Evolutionary conservation across 2,797 vertebrate genomes (phyloP).

Genomic region (Diglossa cyanea): DNA sequence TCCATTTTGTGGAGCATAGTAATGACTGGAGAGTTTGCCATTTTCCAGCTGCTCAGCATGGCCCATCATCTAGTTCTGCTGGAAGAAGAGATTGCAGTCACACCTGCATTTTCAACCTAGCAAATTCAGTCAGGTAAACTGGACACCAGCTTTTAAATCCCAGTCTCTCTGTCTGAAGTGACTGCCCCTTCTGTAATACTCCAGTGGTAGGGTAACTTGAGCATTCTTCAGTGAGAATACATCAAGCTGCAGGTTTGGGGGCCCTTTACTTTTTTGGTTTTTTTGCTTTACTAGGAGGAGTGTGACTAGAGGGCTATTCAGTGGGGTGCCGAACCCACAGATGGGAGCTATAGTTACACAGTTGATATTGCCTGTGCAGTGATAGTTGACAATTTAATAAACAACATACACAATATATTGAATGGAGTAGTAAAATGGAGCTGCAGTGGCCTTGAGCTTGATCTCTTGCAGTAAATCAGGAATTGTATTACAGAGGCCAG

Average conservation of each 20-base stretch:
- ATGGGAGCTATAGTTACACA: neutral
- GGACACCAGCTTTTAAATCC: neutral
- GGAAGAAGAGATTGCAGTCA: neutral
- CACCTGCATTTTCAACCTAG: neutral
- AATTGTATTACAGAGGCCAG: neutral
- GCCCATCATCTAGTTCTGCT: neutral
- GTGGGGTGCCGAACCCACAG: neutral
- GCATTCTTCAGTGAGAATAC: neutral
- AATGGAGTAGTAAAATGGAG: neutral
- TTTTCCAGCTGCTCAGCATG: neutral
- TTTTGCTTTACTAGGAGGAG: neutral
- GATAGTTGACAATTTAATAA: neutral
- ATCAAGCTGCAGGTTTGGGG: neutral
- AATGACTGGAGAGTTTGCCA: neutral
- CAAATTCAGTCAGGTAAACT: neutral
- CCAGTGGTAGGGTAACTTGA: neutral
- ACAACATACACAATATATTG: neutral
- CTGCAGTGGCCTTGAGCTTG: neutral
- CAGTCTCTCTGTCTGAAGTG: neutral
- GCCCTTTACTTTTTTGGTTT: accelerated
- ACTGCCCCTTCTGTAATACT: neutral
- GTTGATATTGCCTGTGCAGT: neutral
- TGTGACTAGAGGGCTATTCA: neutral
- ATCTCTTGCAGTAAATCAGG: neutral
- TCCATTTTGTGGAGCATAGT: accelerated